Evolutionary conservation across 2,888 invertebrate genomes (phyloP).

Genomic region (Amaurobius ferox): DNA sequence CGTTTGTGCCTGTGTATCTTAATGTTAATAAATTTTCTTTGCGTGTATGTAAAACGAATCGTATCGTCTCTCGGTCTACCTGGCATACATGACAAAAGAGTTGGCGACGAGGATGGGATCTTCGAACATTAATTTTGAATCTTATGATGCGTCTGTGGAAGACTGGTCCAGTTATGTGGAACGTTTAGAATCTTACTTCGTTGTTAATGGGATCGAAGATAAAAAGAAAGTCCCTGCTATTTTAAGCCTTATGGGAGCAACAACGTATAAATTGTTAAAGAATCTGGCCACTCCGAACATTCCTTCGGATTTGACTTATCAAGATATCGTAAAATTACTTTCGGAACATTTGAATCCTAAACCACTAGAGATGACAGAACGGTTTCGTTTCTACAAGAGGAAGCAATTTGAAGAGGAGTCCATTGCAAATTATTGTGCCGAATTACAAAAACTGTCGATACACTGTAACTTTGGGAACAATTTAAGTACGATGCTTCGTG

Average conservation of each 20-base stretch:
- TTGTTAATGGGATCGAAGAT: slow-evolving; percentile 52
- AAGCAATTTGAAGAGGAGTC: slow-evolving; percentile 44
- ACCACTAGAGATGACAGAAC: slow-evolving; percentile 54
- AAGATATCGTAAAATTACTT: slow-evolving; percentile 54
- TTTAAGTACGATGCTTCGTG: slow-evolving; percentile 49
- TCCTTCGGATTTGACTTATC: slow-evolving; percentile 45
- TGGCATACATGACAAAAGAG: slow-evolving; percentile 48
- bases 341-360: slow-evolving; percentile 53
- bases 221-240: slow-evolving; percentile 46
- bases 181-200: slow-evolving; percentile 52
- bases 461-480: slow-evolving; percentile 45
- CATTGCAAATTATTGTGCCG: slow-evolving; percentile 46
- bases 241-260: slow-evolving; percentile 51
- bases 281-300: slow-evolving; percentile 51
- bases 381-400: slow-evolving; percentile 51
- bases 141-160: slow-evolving; percentile 48
- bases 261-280: slow-evolving; percentile 49
- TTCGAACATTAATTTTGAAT: slow-evolving; percentile 47
- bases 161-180: slow-evolving; percentile 52
- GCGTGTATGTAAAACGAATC: slow-evolving; percentile 53
- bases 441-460: slow-evolving; percentile 46
- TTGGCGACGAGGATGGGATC: slow-evolving; percentile 43
- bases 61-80: slow-evolving; percentile 53
- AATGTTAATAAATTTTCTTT: slow-evolving; percentile 45
- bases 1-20: slow-evolving; percentile 41